phyloP scores from a whole-genome alignment of 2,113 vertebrate species.

The Dasyprocta punctata region DNA sequence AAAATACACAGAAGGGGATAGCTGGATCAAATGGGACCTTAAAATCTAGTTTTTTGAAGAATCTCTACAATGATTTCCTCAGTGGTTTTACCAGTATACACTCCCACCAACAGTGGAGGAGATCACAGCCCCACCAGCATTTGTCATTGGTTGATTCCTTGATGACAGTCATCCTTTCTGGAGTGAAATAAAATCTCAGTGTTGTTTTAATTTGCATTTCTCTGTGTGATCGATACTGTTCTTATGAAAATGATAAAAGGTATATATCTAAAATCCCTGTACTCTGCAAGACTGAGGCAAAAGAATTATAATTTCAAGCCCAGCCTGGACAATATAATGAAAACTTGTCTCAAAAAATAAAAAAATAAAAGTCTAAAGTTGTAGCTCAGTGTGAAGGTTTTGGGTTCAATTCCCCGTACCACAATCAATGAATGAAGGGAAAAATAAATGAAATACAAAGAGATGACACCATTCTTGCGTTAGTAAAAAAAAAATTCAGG shows the following conservation, averaged over 20 bases:
- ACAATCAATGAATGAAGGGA: not conserved
- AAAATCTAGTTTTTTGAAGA: too few species aligned
- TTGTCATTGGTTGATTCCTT: too few species aligned
- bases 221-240: not conserved
- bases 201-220: too few species aligned
- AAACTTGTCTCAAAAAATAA: not conserved
- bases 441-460: not conserved
- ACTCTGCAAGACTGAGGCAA: not conserved
- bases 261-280: not conserved
- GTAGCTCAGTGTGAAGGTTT: not conserved
- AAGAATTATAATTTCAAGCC: not conserved
- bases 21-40: too few species aligned
- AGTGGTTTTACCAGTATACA: too few species aligned
- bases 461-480: rapidly evolving
- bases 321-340: not conserved
- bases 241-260: not conserved
- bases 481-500: not conserved
- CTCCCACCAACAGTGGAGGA: too few species aligned
- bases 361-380: not conserved
- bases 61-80: too few species aligned
- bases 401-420: not conserved
- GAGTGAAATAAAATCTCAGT: too few species aligned
- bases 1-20: too few species aligned
- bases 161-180: too few species aligned
- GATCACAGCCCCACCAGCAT: too few species aligned